Conservation (phyloP, 2,797 vertebrate species). For the Poeciliopsis gracilis region DNA sequence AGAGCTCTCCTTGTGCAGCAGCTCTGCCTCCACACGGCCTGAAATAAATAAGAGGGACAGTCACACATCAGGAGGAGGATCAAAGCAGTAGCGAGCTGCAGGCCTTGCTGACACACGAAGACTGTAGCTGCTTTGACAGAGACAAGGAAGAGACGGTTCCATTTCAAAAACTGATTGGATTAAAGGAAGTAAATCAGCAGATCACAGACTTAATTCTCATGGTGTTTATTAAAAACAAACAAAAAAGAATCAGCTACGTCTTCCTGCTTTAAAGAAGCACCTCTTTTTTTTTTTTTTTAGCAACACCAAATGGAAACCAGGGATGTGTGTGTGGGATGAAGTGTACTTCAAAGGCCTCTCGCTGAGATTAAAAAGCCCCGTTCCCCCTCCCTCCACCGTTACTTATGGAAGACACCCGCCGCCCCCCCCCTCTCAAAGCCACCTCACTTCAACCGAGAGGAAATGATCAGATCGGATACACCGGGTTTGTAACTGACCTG, state of each 20-base stretch:
- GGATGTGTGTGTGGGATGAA: constrained; percentile 25
- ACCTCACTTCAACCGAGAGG: constrained; percentile 49
- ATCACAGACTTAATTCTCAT: constrained; percentile 30
- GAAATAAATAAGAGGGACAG: constrained; percentile 67
- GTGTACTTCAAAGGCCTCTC: constrained; percentile 43
- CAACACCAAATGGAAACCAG: constrained; percentile 38
- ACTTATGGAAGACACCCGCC: constrained; percentile 49
- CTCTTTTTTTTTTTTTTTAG: background rate
- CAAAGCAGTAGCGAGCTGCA: constrained; percentile 36
- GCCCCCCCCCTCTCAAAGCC: constrained; percentile 39
- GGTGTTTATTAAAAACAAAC: constrained; percentile 21
- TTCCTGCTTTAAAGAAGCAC: constrained; percentile 15
- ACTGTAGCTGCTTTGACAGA: constrained; percentile 64
- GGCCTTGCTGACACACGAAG: constrained; percentile 55
- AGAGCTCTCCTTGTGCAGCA: constrained; percentile 81
- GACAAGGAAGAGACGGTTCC: constrained; percentile 47
- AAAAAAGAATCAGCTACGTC: constrained; percentile 30
- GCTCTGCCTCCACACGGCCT: constrained; percentile 87
- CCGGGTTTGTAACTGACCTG: constrained; percentile 87
- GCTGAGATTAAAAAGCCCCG: constrained; percentile 37
- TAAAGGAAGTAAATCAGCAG: constrained; percentile 41
- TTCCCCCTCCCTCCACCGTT: constrained; percentile 6
- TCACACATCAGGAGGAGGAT: constrained; percentile 50
- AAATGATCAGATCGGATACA: constrained; percentile 65
- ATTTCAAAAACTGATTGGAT: constrained; percentile 29